A percentile compares a stretch with the other conserved stretches of the same genome.
These are phyloP conservation scores for Pandion haliaetus DNA, from an alignment of 2,113 vertebrate genomes.

Conservation along the genomic window DNA sequence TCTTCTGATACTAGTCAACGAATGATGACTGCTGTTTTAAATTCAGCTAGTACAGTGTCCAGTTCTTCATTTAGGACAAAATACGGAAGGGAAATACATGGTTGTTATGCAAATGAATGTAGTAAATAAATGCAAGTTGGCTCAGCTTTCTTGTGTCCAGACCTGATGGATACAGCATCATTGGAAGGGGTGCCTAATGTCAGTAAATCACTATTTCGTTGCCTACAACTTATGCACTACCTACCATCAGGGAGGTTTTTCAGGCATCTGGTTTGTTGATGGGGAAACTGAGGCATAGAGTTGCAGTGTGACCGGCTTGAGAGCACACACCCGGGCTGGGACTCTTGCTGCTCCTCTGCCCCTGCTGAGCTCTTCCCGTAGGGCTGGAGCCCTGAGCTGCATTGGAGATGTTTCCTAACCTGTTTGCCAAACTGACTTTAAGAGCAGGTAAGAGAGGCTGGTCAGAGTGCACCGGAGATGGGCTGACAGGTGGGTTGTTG, in stretches of 20 bases:
- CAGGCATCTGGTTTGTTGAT: neutral
- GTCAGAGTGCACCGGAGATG: neutral
- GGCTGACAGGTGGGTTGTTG: neutral
- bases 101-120: neutral
- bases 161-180: neutral
- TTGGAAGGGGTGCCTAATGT: neutral
- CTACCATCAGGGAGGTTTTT: neutral
- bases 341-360: neutral
- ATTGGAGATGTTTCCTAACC: neutral
- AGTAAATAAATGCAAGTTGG: neutral
- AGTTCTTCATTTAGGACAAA: neutral
- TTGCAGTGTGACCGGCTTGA: fast-evolving
- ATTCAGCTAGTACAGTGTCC: neutral
- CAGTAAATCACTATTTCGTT: neutral
- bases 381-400: neutral
- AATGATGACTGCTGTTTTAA: neutral
- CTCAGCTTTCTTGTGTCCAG: neutral
- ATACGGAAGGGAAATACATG: neutral
- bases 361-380: neutral
- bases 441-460: neutral
- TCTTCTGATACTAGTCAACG: neutral
- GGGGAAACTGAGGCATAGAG: neutral
- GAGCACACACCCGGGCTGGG: neutral
- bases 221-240: neutral
- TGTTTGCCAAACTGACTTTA: neutral